Evolutionary conservation across 2,888 invertebrate genomes (phyloP).

Genomic region (Cyaniris semiargus): DNA sequence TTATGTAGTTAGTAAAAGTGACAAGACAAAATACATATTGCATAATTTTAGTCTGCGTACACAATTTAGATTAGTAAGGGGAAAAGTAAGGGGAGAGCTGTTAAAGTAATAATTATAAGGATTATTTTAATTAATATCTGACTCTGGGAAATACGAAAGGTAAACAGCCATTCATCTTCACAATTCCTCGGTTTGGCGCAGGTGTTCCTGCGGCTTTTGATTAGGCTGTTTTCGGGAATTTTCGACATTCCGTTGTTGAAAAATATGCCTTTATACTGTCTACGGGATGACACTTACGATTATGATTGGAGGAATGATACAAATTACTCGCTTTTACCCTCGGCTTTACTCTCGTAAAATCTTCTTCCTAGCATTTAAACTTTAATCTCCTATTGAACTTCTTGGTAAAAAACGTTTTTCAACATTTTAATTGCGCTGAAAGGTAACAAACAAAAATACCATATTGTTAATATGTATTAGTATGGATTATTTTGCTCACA

Average conservation of each 20-base stretch:
- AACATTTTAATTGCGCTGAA: no score
- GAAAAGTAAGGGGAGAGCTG: neutral
- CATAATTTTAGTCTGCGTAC: no score
- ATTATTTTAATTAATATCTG: conserved; percentile 15
- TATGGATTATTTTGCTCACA: neutral
- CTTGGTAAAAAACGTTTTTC: no score
- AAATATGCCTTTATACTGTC: neutral
- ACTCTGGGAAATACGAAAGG: neutral
- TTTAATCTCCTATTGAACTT: no score
- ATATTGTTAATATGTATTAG: no score
- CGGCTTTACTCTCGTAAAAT: no score
- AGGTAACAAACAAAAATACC: no score
- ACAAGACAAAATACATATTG: no score
- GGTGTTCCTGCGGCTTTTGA: conserved; percentile 4
- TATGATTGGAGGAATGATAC: neutral
- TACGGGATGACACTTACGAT: neutral
- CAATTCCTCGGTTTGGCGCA: conserved; percentile 5
- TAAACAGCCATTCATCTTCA: conserved; percentile 3
- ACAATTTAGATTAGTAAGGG: neutral
- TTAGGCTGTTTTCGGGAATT: conserved; percentile 16
- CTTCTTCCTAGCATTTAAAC: no score
- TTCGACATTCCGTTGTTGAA: neutral
- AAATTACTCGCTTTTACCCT: no score
- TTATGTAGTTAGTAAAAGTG: no score
- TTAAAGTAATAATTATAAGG: neutral